phyloP scores from a whole-genome alignment of 2,888 invertebrate species.

The Apamea monoglypha region DNA sequence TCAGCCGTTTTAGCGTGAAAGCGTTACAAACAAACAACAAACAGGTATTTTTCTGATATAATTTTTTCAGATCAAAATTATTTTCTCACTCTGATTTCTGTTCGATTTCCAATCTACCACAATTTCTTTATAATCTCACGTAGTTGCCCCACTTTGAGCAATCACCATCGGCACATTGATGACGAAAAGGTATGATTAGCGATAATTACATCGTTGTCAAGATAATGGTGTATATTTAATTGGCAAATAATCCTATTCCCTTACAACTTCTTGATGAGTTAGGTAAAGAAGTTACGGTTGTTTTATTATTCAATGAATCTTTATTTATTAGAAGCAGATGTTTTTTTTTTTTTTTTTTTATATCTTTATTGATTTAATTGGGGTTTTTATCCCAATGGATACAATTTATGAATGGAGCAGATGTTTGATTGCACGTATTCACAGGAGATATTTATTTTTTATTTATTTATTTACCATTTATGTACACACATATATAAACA shows the following conservation, averaged over 20 bases:
- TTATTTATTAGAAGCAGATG: conserved; percentile 25
- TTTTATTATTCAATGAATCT: conserved; percentile 33
- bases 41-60: neutral
- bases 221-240: conserved; percentile 29
- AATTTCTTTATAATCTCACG: neutral
- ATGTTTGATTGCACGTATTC: conserved; percentile 36
- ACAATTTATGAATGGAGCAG: too few relatives aligned
- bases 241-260: conserved; percentile 39
- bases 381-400: too few relatives aligned
- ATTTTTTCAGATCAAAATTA: neutral
- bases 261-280: conserved; percentile 15
- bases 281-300: conserved; percentile 5
- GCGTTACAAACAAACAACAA: too few relatives aligned
- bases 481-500: too few relatives aligned
- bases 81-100: neutral
- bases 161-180: conserved; percentile 4
- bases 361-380: too few relatives aligned
- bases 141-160: conserved; percentile 22
- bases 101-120: neutral
- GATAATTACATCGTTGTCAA: conserved; percentile 36
- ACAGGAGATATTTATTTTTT: too few relatives aligned
- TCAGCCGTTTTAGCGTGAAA: too few relatives aligned
- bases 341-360: too few relatives aligned
- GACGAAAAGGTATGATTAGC: conserved; percentile 9
- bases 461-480: too few relatives aligned